These are phyloP conservation scores for Plebejus anna DNA, from an alignment of 2,888 invertebrate species.

Conservation along the genomic window DNA sequence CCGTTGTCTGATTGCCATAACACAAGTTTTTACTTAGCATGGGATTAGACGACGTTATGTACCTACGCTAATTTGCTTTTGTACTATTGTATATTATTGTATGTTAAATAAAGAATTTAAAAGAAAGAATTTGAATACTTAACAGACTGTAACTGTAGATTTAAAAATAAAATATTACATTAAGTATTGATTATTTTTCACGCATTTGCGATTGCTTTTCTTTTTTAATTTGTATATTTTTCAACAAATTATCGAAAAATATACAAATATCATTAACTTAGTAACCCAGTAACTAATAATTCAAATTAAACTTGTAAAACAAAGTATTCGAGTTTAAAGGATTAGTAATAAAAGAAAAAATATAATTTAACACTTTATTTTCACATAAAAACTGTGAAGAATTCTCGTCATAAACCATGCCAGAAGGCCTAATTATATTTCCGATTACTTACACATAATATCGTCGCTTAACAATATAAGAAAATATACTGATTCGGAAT, in stretches of 20 bases:
- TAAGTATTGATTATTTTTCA: neutral
- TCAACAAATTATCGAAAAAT: too few relatives aligned
- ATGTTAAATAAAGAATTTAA: too few relatives aligned
- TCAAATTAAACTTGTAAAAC: neutral
- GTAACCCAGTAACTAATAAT: too few relatives aligned
- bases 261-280: too few relatives aligned
- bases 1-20: too few relatives aligned
- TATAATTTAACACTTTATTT: constrained; percentile 39
- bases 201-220: neutral
- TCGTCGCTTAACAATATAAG: constrained; percentile 20
- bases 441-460: constrained; percentile 6
- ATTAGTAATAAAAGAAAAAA: constrained; percentile 25
- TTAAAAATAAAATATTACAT: neutral
- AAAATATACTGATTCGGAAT: constrained; percentile 9
- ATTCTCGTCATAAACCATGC: neutral
- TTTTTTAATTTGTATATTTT: too few relatives aligned
- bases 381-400: constrained; percentile 38
- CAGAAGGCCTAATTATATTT: constrained; percentile 1
- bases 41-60: too few relatives aligned
- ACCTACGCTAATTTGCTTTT: too few relatives aligned
- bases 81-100: too few relatives aligned
- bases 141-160: too few relatives aligned
- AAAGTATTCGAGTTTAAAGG: neutral
- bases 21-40: too few relatives aligned
- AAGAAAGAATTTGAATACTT: too few relatives aligned